Conservation (phyloP, 2,797 vertebrate genomes). For the Sebastes baramenuke region DNA sequence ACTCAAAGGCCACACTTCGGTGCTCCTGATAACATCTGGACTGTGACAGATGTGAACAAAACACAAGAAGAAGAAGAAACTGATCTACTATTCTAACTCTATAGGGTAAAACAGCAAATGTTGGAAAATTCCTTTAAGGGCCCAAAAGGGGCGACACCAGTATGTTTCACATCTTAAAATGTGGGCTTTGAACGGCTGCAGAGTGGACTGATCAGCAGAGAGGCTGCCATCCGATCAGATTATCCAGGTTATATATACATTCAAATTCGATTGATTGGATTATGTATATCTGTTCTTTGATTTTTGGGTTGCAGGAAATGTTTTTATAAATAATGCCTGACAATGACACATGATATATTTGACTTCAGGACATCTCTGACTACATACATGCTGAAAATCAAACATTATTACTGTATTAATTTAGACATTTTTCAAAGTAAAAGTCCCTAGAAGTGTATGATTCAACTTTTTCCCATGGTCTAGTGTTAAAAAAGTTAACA, state of each 20-base stretch:
- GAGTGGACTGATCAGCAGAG: neutral
- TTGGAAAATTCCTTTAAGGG: neutral
- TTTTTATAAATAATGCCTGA: too few relatives aligned
- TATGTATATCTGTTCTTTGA: too few relatives aligned
- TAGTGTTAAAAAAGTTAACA: too few relatives aligned
- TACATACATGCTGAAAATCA: too few relatives aligned
- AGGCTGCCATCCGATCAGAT: neutral
- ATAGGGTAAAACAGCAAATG: neutral
- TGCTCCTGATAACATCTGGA: conserved; percentile 12
- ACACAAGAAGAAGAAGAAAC: conserved; percentile 2
- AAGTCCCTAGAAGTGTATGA: too few relatives aligned
- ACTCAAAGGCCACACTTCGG: conserved; percentile 3
- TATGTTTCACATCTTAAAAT: neutral
- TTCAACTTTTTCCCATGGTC: too few relatives aligned
- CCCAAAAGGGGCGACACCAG: neutral
- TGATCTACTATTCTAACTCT: neutral
- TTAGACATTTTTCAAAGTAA: too few relatives aligned
- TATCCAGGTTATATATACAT: neutral
- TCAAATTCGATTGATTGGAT: too few relatives aligned
- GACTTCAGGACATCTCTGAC: too few relatives aligned
- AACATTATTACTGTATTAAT: too few relatives aligned
- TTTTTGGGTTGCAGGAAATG: too few relatives aligned
- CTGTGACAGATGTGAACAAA: neutral
- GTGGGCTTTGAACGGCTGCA: neutral
- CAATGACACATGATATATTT: too few relatives aligned